Evolutionary conservation across 2,888 invertebrate genomes (phyloP).

Genomic region (Tetragonula carbonaria): DNA sequence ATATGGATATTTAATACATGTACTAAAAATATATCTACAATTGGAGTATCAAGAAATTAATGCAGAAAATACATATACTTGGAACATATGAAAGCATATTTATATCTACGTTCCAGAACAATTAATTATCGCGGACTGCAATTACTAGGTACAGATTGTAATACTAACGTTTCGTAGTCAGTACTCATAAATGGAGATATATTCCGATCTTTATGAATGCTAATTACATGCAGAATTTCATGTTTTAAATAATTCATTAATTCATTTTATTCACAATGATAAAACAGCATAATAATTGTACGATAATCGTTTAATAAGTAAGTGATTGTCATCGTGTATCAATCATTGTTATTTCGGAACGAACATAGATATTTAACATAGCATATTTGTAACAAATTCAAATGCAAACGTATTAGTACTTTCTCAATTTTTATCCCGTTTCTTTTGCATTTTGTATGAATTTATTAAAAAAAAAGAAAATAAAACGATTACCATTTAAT

Average conservation of each 20-base stretch:
- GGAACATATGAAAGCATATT: not conserved
- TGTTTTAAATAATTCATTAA: not conserved
- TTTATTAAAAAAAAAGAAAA: not conserved
- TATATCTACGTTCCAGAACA: not conserved
- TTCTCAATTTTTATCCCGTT: not conserved
- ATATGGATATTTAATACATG: no score
- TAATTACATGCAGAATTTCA: not conserved
- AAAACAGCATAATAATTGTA: not conserved
- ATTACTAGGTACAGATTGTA: not conserved
- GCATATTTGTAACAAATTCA: no score
- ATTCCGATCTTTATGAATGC: not conserved
- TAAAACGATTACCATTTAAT: not conserved
- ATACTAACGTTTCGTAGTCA: not conserved
- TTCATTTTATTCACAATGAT: not conserved
- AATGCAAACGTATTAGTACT: not conserved
- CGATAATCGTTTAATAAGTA: not conserved
- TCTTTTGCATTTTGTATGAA: no score
- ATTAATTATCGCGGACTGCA: not conserved
- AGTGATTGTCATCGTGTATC: not conserved
- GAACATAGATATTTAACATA: not conserved
- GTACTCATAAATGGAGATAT: not conserved
- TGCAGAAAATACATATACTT: not conserved
- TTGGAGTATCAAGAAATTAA: not conserved
- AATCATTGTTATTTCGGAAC: not conserved
- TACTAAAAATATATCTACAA: not conserved